Base-by-base conservation (phyloP, 1,140 invertebrate genomes). In the Stegodyphus dumicola region DNA sequence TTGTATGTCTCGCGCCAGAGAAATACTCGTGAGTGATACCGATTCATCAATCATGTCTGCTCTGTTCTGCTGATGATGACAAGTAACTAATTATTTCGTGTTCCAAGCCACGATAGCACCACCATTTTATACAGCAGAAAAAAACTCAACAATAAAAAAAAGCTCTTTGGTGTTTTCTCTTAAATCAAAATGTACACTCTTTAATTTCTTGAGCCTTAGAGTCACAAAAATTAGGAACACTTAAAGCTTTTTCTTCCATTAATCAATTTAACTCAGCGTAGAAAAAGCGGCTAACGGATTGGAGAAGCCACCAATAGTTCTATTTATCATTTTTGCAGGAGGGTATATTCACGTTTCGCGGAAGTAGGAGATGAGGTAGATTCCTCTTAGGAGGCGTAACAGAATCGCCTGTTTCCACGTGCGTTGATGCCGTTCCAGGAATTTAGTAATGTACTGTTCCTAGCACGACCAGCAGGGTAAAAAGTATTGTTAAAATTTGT, bases 71-170 rank as follows among this genome's bases (percentile, higher is more conserved):
- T 67, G n/a, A 53, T 54, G 80, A 67, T 83, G 80, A 83, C 79
- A 83, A 67, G 56, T 10, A 49, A 83, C 78, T 83, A 83, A 83
- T 83, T 83, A 83, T 83, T 83, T 83, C 80, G 56, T 75, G 80
- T 83, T 66, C 64, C 13, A 18, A 9, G 33, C 60, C 15, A 33
- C 71, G 60, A 81, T 73, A 53, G 48, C 70, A 51, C 70, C 70
- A 73, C 33, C 6, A 15, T 54, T 79, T 54, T 69, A 78, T 52
- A 11, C 11, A 69, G 49, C 11, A 49, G 64, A 76, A 67, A 64
- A 48, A 51, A 66, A 77, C 56, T 11, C 56, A 60, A 11, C 56
- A 11, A 9, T 65, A 65, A 66, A 6, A 13, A 54, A 66, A 15
- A 15, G 33, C n/a, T 77, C 75, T 49, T 17, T 18, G 54, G 18